Conservation (phyloP, 2,113 vertebrate species). For the Capreolus pygargus region DNA sequence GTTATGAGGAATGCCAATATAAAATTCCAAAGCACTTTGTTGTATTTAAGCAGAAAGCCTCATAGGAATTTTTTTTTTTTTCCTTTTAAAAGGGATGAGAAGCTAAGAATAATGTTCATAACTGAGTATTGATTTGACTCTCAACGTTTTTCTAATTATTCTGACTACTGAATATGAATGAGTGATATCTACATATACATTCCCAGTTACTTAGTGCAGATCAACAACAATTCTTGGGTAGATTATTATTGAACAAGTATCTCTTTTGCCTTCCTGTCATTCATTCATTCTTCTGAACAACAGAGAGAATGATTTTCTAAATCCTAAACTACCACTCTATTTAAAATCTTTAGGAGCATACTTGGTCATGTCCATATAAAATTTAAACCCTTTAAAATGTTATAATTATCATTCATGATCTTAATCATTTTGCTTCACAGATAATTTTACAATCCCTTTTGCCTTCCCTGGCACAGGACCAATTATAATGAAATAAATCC, state of each 20-base stretch:
- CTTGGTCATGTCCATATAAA: not conserved
- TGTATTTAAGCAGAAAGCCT: not conserved
- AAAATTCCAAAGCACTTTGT: not conserved
- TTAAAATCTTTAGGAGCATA: not conserved
- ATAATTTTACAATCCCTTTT: not conserved
- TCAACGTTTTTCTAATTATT: not conserved
- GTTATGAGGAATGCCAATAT: not conserved
- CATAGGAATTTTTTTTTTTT: not conserved
- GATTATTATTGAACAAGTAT: not conserved
- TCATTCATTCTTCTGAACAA: not conserved
- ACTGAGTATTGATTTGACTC: not conserved
- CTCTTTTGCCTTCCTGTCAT: not conserved
- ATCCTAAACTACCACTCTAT: not conserved
- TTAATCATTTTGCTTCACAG: not conserved
- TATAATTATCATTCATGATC: not conserved
- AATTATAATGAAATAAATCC: not conserved
- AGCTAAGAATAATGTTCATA: not conserved
- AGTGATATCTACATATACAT: not conserved
- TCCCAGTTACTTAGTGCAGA: no score
- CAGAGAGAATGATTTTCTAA: not conserved
- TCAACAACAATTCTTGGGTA: not conserved
- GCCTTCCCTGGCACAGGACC: not conserved
- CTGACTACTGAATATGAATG: not conserved
- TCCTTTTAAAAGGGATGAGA: not conserved
- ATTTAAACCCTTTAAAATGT: not conserved